Base-by-base conservation (phyloP, 2,888 invertebrate species). In the Mamestra brassicae region DNA sequence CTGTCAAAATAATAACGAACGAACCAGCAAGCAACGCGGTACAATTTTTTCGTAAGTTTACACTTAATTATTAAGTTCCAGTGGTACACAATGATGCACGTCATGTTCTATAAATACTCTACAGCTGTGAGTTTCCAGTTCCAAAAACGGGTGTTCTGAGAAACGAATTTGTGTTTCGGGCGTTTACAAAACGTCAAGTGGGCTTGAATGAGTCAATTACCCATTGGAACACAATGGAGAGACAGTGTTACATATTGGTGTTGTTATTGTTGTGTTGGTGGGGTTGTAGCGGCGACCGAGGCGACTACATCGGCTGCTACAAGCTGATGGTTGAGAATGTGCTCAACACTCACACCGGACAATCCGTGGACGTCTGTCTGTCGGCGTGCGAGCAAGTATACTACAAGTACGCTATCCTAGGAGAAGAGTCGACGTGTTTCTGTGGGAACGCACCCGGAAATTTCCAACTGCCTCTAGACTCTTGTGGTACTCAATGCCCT, bases 401-500 rank as follows among this genome's bases (percentile, higher is more conserved):
- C 84, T 97, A 95, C 87, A 95, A 94, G 78, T 96, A 95, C 80
- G 95, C 96, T 70, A 90, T 96, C 38, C 92, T 96, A 68, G 94
- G 94, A 52, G 95, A 95, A 78, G 93, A 95, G 65, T 93, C 96
- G 8, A 93, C 93, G 6, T 97, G 97, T 84, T 95, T 93, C 79
- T 97, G 97, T 72, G 94, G 94, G 4, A 97, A 96, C 76, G 82
- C 87, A 1, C 94, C 96, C 1, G 96, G 95, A 1, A 91, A 91
- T n/a, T 95, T 96, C 62, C 90, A 93, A 68, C 89, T 97, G 73
- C 95, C 96, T 6, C 85, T 90, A 17, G 93, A 94, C 3, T 89
- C 95, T 2, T 98, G 97, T 87, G 94, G 94, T 80, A 96, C 94
- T 15, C 95, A 96, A 0, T 98, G 98, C 85, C 94, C 96, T 10